Percentiles rank a stretch among this genome's conserved stretches.
These are phyloP conservation scores for Eristalis tenax DNA, from an alignment of 2,888 invertebrate species.

Conservation along the genomic window DNA sequence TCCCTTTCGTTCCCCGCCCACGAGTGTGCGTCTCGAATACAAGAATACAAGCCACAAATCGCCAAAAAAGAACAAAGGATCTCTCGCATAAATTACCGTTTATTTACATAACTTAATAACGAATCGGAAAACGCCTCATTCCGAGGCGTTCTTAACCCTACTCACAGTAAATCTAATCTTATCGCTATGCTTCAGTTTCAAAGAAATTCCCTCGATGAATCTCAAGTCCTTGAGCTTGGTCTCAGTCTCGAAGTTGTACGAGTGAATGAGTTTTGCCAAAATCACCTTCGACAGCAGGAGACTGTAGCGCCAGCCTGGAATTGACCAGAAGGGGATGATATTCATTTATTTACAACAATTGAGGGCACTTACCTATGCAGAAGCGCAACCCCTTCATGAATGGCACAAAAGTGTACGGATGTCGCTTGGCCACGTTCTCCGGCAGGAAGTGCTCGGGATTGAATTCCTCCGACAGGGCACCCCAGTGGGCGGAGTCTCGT, in stretches of 20 bases:
- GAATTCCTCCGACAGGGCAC: conserved; percentile 77
- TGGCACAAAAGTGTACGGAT: conserved; percentile 78
- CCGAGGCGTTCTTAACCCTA: conserved; percentile 30
- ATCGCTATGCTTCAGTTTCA: conserved; percentile 75
- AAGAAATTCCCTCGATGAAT: conserved; percentile 78
- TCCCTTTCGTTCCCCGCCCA: neutral
- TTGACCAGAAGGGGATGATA: conserved; percentile 1
- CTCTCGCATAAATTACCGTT: conserved; percentile 14
- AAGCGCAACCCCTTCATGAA: conserved; percentile 79
- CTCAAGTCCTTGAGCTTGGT: conserved; percentile 76
- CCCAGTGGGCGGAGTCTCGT: conserved; percentile 78
- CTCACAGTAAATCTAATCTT: conserved; percentile 62
- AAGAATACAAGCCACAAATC: neutral
- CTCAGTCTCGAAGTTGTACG: conserved; percentile 76
- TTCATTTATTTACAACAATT: neutral
- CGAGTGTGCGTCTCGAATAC: too few species aligned
- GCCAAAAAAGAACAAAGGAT: neutral
- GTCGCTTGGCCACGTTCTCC: conserved; percentile 72
- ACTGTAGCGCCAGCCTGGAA: conserved; percentile 78
- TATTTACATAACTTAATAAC: conserved; percentile 42
- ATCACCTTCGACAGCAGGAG: conserved; percentile 78
- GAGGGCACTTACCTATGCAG: conserved; percentile 76
- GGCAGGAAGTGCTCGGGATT: conserved; percentile 77
- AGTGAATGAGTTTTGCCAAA: conserved; percentile 76
- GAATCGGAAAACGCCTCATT: neutral